phyloP scores from a whole-genome alignment of 1,140 invertebrate genomes.

The Chymomyza costata region DNA sequence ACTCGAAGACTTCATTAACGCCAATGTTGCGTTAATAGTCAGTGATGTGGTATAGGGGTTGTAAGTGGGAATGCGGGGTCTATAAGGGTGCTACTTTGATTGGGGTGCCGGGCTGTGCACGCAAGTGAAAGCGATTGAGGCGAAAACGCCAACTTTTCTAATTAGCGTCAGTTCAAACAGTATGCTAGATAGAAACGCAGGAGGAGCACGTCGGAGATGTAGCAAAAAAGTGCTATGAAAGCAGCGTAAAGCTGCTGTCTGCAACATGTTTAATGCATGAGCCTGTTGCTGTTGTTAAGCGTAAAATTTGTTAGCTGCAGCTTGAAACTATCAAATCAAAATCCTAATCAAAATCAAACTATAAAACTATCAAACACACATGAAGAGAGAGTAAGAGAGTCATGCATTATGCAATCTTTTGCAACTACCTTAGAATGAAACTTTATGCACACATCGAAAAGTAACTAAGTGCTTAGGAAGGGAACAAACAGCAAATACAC shows the following conservation, averaged over 20 bases:
- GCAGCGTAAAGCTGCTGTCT: neutral
- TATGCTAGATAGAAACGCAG: neutral
- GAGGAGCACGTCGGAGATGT: neutral
- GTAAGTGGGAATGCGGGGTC: neutral
- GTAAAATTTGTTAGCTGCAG: no score
- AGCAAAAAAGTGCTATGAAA: neutral
- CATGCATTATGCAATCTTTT: no score
- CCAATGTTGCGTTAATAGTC: conserved; percentile 53
- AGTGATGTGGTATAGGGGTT: neutral
- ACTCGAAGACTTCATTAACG: conserved; percentile 47
- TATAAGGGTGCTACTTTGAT: neutral
- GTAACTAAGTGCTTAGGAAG: no score
- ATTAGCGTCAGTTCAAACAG: conserved; percentile 44
- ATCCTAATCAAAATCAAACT: no score
- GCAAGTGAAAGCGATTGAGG: conserved; percentile 7
- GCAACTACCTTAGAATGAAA: no score
- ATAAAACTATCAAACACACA: no score
- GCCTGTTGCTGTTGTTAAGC: no score
- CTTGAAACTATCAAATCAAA: no score
- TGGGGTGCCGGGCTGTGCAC: neutral
- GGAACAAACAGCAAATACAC: no score
- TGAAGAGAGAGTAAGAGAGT: no score
- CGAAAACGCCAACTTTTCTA: conserved; percentile 56
- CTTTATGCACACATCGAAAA: no score
- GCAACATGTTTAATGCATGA: no score